Percentiles rank a stretch among this genome's conserved stretches.
Conservation (phyloP, 2,888 invertebrate genomes). For the Cynaeus angustus region DNA sequence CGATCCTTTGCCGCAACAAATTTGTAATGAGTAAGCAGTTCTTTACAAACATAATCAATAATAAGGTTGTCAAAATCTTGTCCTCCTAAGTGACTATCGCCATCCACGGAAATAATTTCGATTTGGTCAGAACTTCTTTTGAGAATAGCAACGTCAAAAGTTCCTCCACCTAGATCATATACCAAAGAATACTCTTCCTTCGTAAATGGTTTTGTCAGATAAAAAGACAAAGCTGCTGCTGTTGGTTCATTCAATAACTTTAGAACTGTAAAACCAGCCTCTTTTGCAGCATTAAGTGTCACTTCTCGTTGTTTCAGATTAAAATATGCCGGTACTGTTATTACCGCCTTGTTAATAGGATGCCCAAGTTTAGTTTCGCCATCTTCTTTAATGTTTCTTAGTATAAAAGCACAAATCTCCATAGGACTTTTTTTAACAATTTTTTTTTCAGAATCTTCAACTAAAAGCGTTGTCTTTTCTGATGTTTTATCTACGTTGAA, state of each 20-base stretch:
- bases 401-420: neutral
- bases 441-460: neutral
- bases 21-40: constrained; percentile 48
- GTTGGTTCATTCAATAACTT: constrained; percentile 57
- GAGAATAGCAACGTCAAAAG: constrained; percentile 58
- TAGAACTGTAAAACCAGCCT: constrained; percentile 56
- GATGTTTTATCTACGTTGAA: neutral
- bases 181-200: constrained; percentile 53
- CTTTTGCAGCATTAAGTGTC: constrained; percentile 55
- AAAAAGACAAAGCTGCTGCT: constrained; percentile 57
- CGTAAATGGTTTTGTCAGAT: constrained; percentile 46
- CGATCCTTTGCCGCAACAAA: constrained; percentile 40
- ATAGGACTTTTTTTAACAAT: neutral
- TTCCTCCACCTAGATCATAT: constrained; percentile 60
- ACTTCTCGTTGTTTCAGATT: constrained; percentile 57
- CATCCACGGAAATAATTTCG: constrained; percentile 55
- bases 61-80: constrained; percentile 57
- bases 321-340: constrained; percentile 61
- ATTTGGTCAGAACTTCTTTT: constrained; percentile 44
- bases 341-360: constrained; percentile 50
- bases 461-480: neutral
- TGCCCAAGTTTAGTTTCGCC: neutral
- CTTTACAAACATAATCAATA: constrained; percentile 47
- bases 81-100: constrained; percentile 59
- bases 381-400: neutral